Conservation (phyloP, 2,113 vertebrate genomes). For the Ardeotis arabs region DNA sequence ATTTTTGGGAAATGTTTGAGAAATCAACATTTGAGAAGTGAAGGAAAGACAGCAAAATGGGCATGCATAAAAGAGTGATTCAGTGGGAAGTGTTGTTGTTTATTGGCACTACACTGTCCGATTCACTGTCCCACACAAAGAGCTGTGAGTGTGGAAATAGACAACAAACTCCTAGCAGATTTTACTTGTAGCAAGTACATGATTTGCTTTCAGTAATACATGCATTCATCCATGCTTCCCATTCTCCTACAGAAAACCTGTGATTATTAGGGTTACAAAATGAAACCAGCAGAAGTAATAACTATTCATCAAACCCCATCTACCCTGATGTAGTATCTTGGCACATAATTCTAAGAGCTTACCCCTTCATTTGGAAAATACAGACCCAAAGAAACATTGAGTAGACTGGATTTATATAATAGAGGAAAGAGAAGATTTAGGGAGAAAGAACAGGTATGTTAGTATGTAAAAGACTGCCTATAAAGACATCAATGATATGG, state of each 20-base stretch:
- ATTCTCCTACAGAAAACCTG: not conserved
- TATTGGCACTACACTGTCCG: not conserved
- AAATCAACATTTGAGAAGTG: not conserved
- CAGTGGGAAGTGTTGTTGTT: not conserved
- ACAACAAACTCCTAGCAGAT: not conserved
- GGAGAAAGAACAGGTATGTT: not conserved
- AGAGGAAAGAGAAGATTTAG: not conserved
- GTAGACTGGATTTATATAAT: not conserved
- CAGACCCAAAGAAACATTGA: not conserved
- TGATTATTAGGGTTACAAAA: not conserved
- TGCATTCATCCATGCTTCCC: not conserved
- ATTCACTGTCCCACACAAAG: not conserved
- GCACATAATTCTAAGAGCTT: not conserved
- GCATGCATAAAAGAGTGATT: not conserved
- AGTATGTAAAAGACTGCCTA: not conserved
- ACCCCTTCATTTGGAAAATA: not conserved
- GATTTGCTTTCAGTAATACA: not conserved
- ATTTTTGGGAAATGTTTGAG: not conserved
- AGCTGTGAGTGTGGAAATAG: not conserved
- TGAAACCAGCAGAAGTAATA: not conserved
- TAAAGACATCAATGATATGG: accelerated
- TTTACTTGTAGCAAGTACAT: not conserved
- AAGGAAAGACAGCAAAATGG: not conserved
- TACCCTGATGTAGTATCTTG: not conserved
- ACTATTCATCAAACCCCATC: not conserved